A percentile compares a stretch with the other conserved stretches of the same genome.
Evolutionary conservation across 53 echinoderm and acorn worm genomes (phyloP).

Genomic region (Zoroaster sp.): DNA sequence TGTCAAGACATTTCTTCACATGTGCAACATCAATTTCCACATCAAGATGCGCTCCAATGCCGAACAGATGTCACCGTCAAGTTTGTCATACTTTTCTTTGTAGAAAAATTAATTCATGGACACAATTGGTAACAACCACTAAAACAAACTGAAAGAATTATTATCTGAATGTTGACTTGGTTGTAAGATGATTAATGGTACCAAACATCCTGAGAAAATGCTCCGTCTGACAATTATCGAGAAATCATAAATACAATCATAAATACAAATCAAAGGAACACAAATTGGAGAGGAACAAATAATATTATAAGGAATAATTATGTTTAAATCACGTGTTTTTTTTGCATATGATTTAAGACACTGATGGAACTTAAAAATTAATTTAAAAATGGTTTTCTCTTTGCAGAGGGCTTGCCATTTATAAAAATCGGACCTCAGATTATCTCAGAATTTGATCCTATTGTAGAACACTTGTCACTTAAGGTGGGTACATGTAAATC

Average conservation of each 20-base stretch:
- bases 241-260: too few species aligned
- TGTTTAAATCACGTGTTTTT: background rate
- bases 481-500: conserved; percentile 67
- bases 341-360: background rate
- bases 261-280: too few species aligned
- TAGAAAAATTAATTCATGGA: too few species aligned
- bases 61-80: conserved; percentile 94
- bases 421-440: conserved; percentile 87
- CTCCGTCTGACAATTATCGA: too few species aligned
- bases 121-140: too few species aligned
- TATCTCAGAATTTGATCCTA: conserved; percentile 94
- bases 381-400: background rate
- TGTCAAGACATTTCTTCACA: conserved; percentile 85
- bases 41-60: conserved; percentile 77
- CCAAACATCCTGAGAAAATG: too few species aligned
- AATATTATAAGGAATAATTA: background rate
- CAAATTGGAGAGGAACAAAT: too few species aligned
- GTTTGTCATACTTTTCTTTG: conserved; percentile 33
- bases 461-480: conserved; percentile 80
- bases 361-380: too few species aligned
- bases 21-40: conserved; percentile 81
- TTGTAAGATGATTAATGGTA: too few species aligned
- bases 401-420: conserved; percentile 88
- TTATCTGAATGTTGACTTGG: too few species aligned
- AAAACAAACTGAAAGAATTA: too few species aligned